These are phyloP conservation scores for Anthophora plumipes DNA, from an alignment of 2,888 invertebrate genomes.

Conservation along the genomic window DNA sequence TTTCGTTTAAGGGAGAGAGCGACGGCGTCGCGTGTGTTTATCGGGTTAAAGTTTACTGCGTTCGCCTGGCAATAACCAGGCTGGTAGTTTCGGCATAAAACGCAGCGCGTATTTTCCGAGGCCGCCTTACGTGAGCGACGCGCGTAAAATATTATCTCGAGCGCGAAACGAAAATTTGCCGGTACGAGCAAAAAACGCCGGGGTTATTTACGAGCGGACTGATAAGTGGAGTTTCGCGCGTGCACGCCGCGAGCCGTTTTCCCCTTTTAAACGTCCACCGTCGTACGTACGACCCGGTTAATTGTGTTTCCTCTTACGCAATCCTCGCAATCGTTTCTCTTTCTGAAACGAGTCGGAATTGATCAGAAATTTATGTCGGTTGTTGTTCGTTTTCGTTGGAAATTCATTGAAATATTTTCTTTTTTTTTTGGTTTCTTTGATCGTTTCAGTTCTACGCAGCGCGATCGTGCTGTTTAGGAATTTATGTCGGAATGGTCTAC, in stretches of 20 bases:
- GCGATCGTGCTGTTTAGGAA: too few relatives aligned
- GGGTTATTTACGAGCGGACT: slow-evolving; percentile 26
- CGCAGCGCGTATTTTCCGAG: neutral
- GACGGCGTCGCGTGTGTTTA: neutral
- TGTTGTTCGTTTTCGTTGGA: slow-evolving; percentile 7
- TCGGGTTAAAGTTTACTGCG: neutral
- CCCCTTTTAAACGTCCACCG: slow-evolving; percentile 12
- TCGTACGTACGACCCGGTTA: neutral
- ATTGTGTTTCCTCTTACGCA: slow-evolving; percentile 19
- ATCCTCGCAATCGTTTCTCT: neutral
- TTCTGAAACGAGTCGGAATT: too few relatives aligned
- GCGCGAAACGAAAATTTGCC: slow-evolving; percentile 4
- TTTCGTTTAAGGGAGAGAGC: neutral
- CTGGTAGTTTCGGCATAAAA: slow-evolving; percentile 1
- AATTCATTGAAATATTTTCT: neutral
- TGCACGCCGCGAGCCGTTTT: neutral
- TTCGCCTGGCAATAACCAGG: neutral
- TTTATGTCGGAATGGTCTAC: too few relatives aligned
- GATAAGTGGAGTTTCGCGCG: slow-evolving; percentile 27
- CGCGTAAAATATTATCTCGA: slow-evolving; percentile 9
- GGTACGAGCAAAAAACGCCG: slow-evolving; percentile 5
- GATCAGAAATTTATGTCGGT: too few relatives aligned
- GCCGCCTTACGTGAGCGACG: neutral
- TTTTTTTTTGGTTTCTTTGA: too few relatives aligned
- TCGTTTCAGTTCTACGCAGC: too few relatives aligned